Percentiles rank a stretch among this genome's conserved stretches.
These are phyloP conservation scores for Nomia melanderi DNA, from an alignment of 1,140 invertebrate species.

Conservation along the genomic window DNA sequence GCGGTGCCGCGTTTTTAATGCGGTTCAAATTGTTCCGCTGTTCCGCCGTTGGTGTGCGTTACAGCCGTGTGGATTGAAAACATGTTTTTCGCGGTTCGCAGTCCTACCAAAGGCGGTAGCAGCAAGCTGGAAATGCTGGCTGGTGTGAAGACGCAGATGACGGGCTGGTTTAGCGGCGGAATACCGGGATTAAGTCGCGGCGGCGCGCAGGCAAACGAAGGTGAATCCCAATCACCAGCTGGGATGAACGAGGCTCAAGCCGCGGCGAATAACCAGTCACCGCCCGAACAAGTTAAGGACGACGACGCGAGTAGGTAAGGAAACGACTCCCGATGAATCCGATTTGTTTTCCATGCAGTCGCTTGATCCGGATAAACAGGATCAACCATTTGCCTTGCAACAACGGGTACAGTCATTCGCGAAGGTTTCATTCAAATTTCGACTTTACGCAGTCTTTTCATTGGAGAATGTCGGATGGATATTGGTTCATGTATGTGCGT, in stretches of 20 bases:
- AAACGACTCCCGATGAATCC: neutral
- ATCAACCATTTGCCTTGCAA: neutral
- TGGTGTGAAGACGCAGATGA: slow-evolving; percentile 91
- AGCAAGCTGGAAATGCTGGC: slow-evolving; percentile 89
- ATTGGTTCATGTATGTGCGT: no score
- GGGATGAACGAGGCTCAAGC: slow-evolving; percentile 77
- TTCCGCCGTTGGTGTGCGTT: neutral
- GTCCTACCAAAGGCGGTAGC: slow-evolving; percentile 84
- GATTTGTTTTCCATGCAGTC: neutral
- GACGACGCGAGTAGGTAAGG: slow-evolving; percentile 87
- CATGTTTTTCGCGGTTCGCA: slow-evolving; percentile 58
- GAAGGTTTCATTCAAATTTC: no score
- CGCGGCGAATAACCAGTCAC: slow-evolving; percentile 78
- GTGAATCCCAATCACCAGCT: slow-evolving; percentile 74
- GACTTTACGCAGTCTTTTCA: no score
- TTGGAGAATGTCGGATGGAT: no score
- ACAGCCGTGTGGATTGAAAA: neutral
- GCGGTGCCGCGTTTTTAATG: no score
- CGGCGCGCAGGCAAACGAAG: slow-evolving; percentile 74
- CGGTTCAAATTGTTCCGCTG: neutral
- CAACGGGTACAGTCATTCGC: neutral
- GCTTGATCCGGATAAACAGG: neutral
- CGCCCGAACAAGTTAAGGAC: slow-evolving; percentile 84
- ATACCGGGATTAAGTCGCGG: slow-evolving; percentile 85
- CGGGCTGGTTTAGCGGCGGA: slow-evolving; percentile 88